Evolutionary conservation across 2,113 vertebrate genomes (phyloP), one percentile per base, ranked within the genome.

Genomic region (Pedetes capensis): DNA sequence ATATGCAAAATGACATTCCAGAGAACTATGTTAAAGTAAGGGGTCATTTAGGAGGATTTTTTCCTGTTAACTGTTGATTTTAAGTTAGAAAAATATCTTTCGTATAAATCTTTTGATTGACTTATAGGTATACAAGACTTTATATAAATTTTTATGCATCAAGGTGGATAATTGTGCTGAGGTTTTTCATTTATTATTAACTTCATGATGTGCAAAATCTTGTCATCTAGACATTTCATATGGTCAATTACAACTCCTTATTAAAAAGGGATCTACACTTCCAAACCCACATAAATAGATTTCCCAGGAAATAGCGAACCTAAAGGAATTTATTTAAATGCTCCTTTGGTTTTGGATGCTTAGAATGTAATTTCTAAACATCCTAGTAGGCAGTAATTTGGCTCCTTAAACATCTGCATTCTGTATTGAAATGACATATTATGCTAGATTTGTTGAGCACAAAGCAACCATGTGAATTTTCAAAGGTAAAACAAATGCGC

Each of bases 181-280:
- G 37, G 34, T 74, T 55, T 86, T 81, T 17, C 61, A 5, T 42
- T 96, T 89, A 44, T 61, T 95, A 63, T 75, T 96, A 61, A 92
- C 96, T 95, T 93, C 71, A 97, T 53, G 34, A 74, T 89, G 51
- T 1, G 49, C 9, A 84, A 72, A 95, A 47, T 34, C 47, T 11
- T 74, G 27, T 37, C 94, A 17, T 66, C 1, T 51, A 79, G 51
- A 47, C 11, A 57, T 55, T 76, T 94, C 91, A 88, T 74, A 59
- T 42, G 72, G 37, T 93, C 29, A 55, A 32, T 29, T 61, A 74
- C 25, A 76, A 37, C 32, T n/a, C 8, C 32, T 47, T 12, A 89
- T 90, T 94, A 53, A 89, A 93, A 94, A 64, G 37, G 89, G n/a
- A 84, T 25, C 59, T 32, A 91, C 29, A 12, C 86, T 91, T 69